Base-by-base conservation (phyloP, 2,888 invertebrate species). In the Ophion costatus region DNA sequence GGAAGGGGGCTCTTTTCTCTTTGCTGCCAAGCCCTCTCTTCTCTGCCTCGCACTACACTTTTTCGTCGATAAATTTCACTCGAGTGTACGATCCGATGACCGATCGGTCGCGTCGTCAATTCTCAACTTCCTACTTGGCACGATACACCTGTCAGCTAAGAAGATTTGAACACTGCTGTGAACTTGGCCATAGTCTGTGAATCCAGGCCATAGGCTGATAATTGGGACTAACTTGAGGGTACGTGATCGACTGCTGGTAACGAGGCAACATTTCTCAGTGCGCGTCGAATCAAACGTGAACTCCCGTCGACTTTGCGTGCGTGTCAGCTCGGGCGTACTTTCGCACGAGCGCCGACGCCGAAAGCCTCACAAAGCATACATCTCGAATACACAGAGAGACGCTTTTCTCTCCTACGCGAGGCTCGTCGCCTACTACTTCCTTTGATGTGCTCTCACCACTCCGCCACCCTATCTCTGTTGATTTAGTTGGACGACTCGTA, bases 1-100 rank as follows among this genome's bases (percentile, higher is more conserved):
- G 45, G 38, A 67, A 77, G 82, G 42, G 71, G 76, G 51, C 66
- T 61, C 69, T 67, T 75, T 45, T 22, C n/a, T 29, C 45, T 33
- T 64, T 20, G 17, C 74, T 42, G 69, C 11, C 69, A 29, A 29
- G 67, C 56, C 17, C 17, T 22, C 10, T 24, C 2, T 56, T 70
- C 51, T 75, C 66, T 4, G 45, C 10, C 45, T 29, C 29, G 29
- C 29, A 29, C 29, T 29, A 29, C 29, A 29, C 29, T 29, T 4
- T 29, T 29, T 29, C 29, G 29, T 29, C 29, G 29, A 29, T 29
- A 29, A 29, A 29, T 29, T 29, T 29, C 29, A 29, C 29, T 29
- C 29, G 29, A 29, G 29, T 29, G 29, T 29, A 29, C 29, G 29
- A 29, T 29, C 29, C 4, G 29, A 29, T 29, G 29, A 29, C 29